phyloP scores from a whole-genome alignment of 2,797 vertebrate species.

The Cottoperca gobio region DNA sequence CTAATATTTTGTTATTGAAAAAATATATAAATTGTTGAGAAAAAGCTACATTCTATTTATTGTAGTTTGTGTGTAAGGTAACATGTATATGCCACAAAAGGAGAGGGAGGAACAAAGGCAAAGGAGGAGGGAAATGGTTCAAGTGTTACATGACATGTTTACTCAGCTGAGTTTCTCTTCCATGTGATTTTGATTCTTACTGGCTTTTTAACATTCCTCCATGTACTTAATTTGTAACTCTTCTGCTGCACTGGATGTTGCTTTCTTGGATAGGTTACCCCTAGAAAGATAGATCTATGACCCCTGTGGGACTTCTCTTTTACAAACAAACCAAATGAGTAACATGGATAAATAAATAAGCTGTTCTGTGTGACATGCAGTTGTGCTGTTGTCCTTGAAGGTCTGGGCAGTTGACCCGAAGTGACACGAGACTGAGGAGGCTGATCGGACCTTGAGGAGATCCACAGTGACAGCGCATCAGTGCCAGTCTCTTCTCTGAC shows the following conservation, averaged over 20 bases:
- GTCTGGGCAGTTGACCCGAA: slow-evolving; percentile 42
- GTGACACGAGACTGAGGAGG: slow-evolving; percentile 44
- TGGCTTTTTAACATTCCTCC: not conserved
- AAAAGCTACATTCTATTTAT: not conserved
- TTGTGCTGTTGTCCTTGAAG: slow-evolving; percentile 28
- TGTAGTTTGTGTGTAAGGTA: not conserved
- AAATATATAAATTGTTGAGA: no score
- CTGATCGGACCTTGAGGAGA: slow-evolving; percentile 63
- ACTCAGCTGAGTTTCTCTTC: slow-evolving; percentile 5
- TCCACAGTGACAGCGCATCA: slow-evolving; percentile 68
- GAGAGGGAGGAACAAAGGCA: not conserved
- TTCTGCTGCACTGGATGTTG: not conserved
- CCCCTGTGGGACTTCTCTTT: not conserved
- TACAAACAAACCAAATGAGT: slow-evolving; percentile 15
- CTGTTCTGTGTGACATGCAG: not conserved
- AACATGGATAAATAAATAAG: slow-evolving; percentile 8
- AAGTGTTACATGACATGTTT: slow-evolving; percentile 25
- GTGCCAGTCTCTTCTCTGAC: slow-evolving; percentile 51
- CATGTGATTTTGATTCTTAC: slow-evolving; percentile 27
- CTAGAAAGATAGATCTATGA: not conserved
- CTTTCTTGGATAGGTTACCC: not conserved
- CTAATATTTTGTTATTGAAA: not conserved
- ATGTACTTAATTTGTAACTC: slow-evolving; percentile 2
- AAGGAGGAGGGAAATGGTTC: not conserved
- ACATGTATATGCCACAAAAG: not conserved